These are phyloP conservation scores for Cavia porcellus DNA, from an alignment of 2,113 vertebrate species.

Conservation along the genomic window DNA sequence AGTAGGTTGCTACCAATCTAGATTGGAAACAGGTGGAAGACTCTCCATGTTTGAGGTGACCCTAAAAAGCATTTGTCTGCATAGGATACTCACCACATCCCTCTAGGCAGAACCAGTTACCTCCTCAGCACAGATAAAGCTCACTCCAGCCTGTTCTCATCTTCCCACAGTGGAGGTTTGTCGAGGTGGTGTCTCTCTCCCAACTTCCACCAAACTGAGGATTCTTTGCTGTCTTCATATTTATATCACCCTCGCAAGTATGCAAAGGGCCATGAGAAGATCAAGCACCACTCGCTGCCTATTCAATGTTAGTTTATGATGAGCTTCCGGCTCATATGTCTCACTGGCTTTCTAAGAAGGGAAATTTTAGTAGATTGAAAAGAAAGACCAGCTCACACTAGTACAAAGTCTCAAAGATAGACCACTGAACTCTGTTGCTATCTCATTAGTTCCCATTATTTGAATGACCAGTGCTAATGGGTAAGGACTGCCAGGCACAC, in stretches of 20 bases:
- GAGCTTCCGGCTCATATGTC: background rate
- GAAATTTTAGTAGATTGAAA: background rate
- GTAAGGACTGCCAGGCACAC: background rate
- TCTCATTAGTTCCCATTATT: background rate
- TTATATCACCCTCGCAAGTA: too few species aligned
- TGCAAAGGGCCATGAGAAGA: background rate
- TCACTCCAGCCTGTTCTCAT: accelerated
- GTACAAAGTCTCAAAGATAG: background rate
- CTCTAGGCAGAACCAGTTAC: background rate
- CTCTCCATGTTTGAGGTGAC: background rate
- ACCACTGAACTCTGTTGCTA: background rate
- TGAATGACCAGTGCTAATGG: background rate
- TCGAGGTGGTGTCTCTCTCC: background rate
- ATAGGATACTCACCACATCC: accelerated
- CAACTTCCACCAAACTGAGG: background rate
- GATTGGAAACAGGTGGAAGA: background rate
- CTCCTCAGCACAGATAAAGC: accelerated
- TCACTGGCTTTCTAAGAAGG: conserved; percentile 10
- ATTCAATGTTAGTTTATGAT: background rate
- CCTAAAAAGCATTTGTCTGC: too few species aligned
- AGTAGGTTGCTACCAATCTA: background rate
- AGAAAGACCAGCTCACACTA: background rate
- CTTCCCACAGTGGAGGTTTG: background rate
- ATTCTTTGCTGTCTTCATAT: background rate
- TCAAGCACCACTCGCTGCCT: background rate